phyloP scores from a whole-genome alignment of 1,140 invertebrate species.

The Acromyrmex charruanus region DNA sequence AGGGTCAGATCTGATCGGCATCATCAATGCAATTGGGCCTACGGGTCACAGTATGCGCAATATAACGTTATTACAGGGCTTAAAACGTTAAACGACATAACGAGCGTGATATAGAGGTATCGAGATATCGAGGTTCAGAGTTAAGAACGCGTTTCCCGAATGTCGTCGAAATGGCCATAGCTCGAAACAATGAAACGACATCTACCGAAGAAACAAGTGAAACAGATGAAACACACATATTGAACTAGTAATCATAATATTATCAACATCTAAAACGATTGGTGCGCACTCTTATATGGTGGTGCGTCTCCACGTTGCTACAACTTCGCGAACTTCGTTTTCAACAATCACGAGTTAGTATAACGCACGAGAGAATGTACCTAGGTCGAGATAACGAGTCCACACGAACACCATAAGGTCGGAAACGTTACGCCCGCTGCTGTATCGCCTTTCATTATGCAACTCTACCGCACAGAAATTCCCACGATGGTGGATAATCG shows the following conservation, averaged over 20 bases:
- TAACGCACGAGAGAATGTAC: slow-evolving; percentile 5
- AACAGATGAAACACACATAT: background rate
- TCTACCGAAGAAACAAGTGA: background rate
- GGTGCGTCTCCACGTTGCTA: background rate
- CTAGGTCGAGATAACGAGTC: slow-evolving; percentile 42
- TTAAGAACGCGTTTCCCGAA: slow-evolving; percentile 8
- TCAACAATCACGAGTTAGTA: slow-evolving; percentile 24
- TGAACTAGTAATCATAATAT: background rate
- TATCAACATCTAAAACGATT: slow-evolving; percentile 10
- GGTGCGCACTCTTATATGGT: background rate
- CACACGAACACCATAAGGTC: slow-evolving; percentile 26
- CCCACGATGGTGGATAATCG: slow-evolving; percentile 35
- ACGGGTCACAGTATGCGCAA: background rate
- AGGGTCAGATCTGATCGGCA: background rate
- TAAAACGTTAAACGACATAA: slow-evolving; percentile 31
- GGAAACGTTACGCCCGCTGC: slow-evolving; percentile 23
- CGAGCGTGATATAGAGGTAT: background rate
- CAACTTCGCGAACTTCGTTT: slow-evolving; percentile 18
- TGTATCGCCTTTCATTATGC: slow-evolving; percentile 54
- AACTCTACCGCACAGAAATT: slow-evolving; percentile 35
- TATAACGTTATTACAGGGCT: slow-evolving; percentile 7
- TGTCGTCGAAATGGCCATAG: background rate
- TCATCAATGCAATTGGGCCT: background rate
- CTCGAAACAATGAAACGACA: slow-evolving; percentile 1
- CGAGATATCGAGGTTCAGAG: slow-evolving; percentile 15